Evolutionary conservation across 2,797 vertebrate species (phyloP), one percentile per base, ranked within the genome.

Genomic region (Perodicticus potto): DNA sequence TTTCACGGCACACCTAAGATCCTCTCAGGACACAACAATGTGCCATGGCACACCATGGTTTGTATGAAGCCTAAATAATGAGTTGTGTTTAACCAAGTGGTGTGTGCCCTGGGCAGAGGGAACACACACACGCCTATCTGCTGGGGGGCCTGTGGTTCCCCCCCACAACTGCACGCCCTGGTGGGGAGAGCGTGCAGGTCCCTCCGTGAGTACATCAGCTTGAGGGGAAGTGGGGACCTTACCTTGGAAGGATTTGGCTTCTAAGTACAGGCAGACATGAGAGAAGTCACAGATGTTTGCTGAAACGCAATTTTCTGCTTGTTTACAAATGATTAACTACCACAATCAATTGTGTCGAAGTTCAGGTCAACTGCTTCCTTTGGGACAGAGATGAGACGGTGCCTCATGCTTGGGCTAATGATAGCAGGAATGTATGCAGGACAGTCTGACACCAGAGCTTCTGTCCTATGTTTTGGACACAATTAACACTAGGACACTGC

Each of bases 321-420:
- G 12, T 45, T 85, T 92, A 57, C 78, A 94, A 98, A 98, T 98
- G 97, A 98, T 98, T 99, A 98, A 98, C 98, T 97, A 82, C 57
- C 65, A 89, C 72, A 93, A 96, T 98, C 97, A 69, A 95, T 97
- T 1, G 45, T 93, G 96, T 95, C 97, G 97, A 92, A 97, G 98
- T 98, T 98, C 98, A 97, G 97, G 95, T 94, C 93, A 82, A 45
- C 94, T 78, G 16, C 45, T 49, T 93, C 81, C 57, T 80, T 53
- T 25, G 93, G 80, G 87, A 89, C 59, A 14, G 8, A 3, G 22
- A 65, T 43, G 53, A 92, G 69, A 55, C n/a, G 25, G 40, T n/a
- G 37, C 78, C 77, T 89, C 32, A n/a, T 29, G 59, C 73, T 70
- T 53, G 45, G 84, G 49, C 23, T 57, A 29, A 67, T 23, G 82